These are phyloP conservation scores for Hippocampus zosterae DNA, from an alignment of 2,113 vertebrate species.

Conservation along the genomic window DNA sequence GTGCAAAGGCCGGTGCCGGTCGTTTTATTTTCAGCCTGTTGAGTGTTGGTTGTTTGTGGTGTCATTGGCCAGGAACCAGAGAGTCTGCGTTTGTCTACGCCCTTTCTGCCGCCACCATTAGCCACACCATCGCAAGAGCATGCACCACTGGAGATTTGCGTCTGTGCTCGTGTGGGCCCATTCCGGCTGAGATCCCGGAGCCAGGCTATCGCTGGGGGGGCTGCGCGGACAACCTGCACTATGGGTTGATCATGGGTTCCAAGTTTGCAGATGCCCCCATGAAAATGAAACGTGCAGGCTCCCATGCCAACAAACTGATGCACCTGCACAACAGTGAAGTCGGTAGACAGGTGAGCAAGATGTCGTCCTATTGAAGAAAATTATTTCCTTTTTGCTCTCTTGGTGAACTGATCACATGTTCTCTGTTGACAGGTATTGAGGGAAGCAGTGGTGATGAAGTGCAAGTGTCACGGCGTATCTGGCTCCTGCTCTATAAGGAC, in stretches of 20 bases:
- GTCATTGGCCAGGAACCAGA: conserved; percentile 79
- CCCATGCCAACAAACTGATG: conserved; percentile 98
- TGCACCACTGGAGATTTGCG: conserved; percentile 93
- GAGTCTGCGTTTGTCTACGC: conserved; percentile 96
- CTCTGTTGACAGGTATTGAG: conserved; percentile 75
- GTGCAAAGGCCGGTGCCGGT: neutral
- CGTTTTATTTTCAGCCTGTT: neutral
- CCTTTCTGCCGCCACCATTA: conserved; percentile 91
- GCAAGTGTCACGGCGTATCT: conserved; percentile 97
- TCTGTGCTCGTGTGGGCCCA: conserved; percentile 90
- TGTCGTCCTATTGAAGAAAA: neutral
- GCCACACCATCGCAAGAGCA: conserved; percentile 92
- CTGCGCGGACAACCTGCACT: conserved; percentile 97
- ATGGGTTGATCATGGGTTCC: conserved; percentile 93
- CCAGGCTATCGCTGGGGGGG: conserved; percentile 98
- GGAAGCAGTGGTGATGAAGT: conserved; percentile 92
- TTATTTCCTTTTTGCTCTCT: neutral
- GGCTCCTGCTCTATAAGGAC: conserved; percentile 98
- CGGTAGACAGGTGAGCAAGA: conserved; percentile 85
- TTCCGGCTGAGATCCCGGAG: conserved; percentile 88
- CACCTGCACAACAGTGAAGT: conserved; percentile 99
- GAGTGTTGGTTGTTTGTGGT: neutral
- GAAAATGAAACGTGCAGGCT: conserved; percentile 96
- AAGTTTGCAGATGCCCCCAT: conserved; percentile 98
- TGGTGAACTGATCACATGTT: neutral